These are phyloP conservation scores for Carassius gibelio DNA, from an alignment of 2,113 vertebrate genomes.

Conservation along the genomic window DNA sequence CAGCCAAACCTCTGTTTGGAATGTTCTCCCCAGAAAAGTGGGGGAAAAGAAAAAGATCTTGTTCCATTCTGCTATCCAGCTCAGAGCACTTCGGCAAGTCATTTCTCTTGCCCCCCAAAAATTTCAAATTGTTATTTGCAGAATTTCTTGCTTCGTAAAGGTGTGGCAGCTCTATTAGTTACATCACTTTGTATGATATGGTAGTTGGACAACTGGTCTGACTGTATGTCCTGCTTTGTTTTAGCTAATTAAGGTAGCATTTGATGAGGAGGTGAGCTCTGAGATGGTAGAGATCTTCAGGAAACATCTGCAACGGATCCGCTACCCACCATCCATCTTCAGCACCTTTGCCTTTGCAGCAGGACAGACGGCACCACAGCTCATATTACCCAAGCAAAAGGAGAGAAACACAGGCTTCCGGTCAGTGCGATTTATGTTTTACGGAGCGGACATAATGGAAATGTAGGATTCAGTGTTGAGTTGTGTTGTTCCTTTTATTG, in stretches of 20 bases:
- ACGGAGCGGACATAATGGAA: background rate
- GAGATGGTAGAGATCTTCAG: slow-evolving; percentile 97
- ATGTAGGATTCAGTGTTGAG: background rate
- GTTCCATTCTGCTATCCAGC: slow-evolving; percentile 30
- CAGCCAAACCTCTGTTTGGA: slow-evolving; percentile 23
- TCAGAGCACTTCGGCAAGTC: slow-evolving; percentile 16
- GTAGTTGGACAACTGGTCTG: background rate
- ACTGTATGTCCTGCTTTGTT: background rate
- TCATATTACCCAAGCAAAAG: slow-evolving; percentile 94
- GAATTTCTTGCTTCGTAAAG: slow-evolving; percentile 21
- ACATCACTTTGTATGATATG: background rate
- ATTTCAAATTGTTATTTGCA: slow-evolving; percentile 42
- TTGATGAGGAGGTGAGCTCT: slow-evolving; percentile 95
- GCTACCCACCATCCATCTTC: slow-evolving; percentile 94
- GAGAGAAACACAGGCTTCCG: slow-evolving; percentile 97
- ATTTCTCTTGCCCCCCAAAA: slow-evolving; percentile 24
- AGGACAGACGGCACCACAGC: slow-evolving; percentile 88
- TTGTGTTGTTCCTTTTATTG: background rate
- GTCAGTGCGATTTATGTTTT: slow-evolving; percentile 68
- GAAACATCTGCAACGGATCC: slow-evolving; percentile 93
- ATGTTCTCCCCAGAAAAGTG: slow-evolving; percentile 17
- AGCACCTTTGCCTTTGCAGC: slow-evolving; percentile 93
- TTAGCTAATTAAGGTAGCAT: slow-evolving; percentile 95
- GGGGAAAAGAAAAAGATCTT: background rate
- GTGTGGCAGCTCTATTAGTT: background rate